phyloP scores from a whole-genome alignment of 1,140 invertebrate species.

The Hycleus cichorii region DNA sequence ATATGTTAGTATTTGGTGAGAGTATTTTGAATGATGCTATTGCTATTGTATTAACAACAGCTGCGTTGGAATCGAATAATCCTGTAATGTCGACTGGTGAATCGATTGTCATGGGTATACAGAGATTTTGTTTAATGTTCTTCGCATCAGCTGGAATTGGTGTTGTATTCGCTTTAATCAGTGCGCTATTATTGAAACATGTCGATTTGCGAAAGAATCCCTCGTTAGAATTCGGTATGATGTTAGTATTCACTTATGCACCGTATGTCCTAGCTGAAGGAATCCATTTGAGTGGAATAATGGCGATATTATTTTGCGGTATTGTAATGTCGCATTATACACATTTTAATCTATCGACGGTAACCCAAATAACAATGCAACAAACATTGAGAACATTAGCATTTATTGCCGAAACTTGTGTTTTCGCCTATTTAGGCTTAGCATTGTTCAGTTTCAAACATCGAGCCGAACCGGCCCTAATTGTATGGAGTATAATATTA shows the following conservation, averaged over 20 bases:
- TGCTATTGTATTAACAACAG: conserved; percentile 92
- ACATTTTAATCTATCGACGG: conserved; percentile 95
- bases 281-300: conserved; percentile 93
- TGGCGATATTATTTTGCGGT: conserved; percentile 98
- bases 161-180: conserved; percentile 88
- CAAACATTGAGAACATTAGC: conserved; percentile 96
- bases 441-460: conserved; percentile 96
- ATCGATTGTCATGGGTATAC: conserved; percentile 83
- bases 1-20: conserved; percentile 98
- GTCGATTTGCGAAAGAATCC: conserved; percentile 95
- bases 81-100: conserved; percentile 65
- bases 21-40: conserved; percentile 98
- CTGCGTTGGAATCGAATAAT: conserved; percentile 70
- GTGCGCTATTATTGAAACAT: conserved; percentile 91
- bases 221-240: conserved; percentile 95
- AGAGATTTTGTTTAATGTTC: conserved; percentile 94
- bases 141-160: conserved; percentile 97
- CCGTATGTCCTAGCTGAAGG: conserved; percentile 98
- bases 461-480: conserved; percentile 68
- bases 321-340: conserved; percentile 99
- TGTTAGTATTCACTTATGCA: conserved; percentile 96
- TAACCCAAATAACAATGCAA: conserved; percentile 98
- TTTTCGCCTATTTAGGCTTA: conserved; percentile 97
- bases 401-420: conserved; percentile 97
- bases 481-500: conserved; percentile 90